These are phyloP conservation scores for Heliothis peltigera DNA, from an alignment of 2,888 invertebrate genomes.

Conservation along the genomic window DNA sequence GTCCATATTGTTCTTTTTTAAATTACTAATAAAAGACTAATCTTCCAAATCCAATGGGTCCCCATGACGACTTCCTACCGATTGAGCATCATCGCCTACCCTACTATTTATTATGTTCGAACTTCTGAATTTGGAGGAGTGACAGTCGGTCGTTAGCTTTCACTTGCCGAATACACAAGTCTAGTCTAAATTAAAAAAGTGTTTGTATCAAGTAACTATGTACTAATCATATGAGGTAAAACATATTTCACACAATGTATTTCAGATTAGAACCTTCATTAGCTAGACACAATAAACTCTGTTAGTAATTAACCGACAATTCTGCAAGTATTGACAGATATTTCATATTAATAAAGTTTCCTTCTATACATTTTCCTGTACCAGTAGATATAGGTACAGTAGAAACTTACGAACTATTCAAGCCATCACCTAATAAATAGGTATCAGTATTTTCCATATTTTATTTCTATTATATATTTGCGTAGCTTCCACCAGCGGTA, in stretches of 20 bases:
- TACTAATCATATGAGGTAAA: constrained; percentile 16
- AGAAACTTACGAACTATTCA: constrained; percentile 18
- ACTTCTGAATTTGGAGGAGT: not conserved
- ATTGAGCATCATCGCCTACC: no score
- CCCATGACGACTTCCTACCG: no score
- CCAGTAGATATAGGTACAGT: constrained; percentile 47
- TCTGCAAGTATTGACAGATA: constrained; percentile 35
- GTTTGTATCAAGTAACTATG: constrained; percentile 5
- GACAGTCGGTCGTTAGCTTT: no score
- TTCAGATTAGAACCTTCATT: constrained; percentile 35
- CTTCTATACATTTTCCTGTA: constrained; percentile 49
- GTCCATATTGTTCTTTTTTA: no score
- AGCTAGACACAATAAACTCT: constrained; percentile 41
- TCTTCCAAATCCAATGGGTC: no score
- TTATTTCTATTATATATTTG: not conserved
- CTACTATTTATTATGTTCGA: not conserved
- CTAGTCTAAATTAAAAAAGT: constrained; percentile 15
- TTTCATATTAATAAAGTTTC: constrained; percentile 47
- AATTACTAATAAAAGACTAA: no score
- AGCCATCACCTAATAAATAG: no score
- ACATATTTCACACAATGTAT: constrained; percentile 1
- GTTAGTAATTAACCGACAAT: constrained; percentile 41
- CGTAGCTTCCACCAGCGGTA: no score
- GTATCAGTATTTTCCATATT: not conserved
- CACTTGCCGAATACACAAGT: no score